Evolutionary conservation across 2,113 vertebrate species (phyloP).

Genomic region (Saccopteryx bilineata): DNA sequence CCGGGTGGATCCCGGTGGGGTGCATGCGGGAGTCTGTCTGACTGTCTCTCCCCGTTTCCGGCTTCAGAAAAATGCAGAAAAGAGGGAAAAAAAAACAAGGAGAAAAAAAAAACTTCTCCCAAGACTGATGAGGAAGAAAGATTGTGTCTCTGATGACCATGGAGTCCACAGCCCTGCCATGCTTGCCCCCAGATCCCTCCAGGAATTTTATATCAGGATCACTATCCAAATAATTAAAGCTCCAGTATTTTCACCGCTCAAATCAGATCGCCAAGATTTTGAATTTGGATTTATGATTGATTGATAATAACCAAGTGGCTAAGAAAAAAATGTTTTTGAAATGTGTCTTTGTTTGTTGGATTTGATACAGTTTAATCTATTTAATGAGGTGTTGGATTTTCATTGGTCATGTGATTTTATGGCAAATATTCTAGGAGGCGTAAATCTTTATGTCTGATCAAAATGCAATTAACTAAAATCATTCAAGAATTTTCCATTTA

Average conservation of each 20-base stretch:
- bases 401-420: background rate
- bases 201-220: constrained; percentile 42
- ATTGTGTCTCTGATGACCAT: background rate
- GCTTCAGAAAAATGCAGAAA: too few species aligned
- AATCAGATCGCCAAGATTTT: background rate
- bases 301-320: background rate
- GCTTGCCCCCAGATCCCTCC: background rate
- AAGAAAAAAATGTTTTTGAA: constrained; percentile 38
- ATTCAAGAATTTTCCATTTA: background rate
- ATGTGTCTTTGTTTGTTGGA: background rate
- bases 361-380: constrained; percentile 18
- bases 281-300: background rate
- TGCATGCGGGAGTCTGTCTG: too few species aligned
- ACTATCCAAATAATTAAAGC: constrained; percentile 30
- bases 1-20: too few species aligned
- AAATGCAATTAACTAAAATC: constrained; percentile 26
- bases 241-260: background rate
- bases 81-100: too few species aligned
- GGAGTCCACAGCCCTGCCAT: background rate
- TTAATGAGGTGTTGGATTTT: background rate
- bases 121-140: constrained; percentile 1
- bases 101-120: too few species aligned
- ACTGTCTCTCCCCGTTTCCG: too few species aligned
- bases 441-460: constrained; percentile 8
- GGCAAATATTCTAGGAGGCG: background rate